Conservation (phyloP, 2,113 vertebrate species). For the Montifringilla adamsi region DNA sequence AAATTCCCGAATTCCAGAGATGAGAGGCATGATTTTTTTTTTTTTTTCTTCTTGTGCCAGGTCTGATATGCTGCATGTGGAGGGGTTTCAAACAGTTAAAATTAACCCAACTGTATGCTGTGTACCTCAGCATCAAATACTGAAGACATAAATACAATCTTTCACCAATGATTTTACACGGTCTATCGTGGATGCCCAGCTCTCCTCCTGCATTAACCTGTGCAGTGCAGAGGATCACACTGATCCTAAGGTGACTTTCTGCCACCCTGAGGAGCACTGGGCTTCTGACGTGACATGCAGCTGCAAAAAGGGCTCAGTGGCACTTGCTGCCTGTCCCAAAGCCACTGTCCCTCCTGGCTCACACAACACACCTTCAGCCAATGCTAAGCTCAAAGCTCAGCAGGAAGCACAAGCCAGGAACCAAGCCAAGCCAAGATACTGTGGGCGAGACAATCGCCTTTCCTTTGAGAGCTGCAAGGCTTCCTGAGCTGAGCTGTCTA, state of each 20-base stretch:
- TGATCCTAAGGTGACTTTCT: neutral
- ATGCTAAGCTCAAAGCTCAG: neutral
- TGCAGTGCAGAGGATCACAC: neutral
- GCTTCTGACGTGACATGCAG: neutral
- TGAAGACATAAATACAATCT: neutral
- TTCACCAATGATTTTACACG: neutral
- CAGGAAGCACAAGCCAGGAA: neutral
- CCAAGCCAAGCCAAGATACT: neutral
- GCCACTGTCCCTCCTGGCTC: neutral
- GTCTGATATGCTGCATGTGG: neutral
- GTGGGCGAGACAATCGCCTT: neutral
- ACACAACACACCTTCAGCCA: neutral
- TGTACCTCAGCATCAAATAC: neutral
- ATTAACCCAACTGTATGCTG: neutral
- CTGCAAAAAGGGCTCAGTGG: neutral
- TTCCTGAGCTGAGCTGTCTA: neutral
- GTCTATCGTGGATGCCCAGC: no score
- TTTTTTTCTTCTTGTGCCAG: neutral
- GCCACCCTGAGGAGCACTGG: neutral
- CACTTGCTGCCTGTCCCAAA: neutral
- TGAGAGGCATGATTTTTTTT: neutral
- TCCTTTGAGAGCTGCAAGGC: neutral
- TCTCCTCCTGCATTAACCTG: neutral
- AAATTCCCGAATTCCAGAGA: neutral
- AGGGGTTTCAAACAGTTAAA: neutral